Percentiles rank a stretch among this genome's conserved stretches.
Evolutionary conservation across 2,888 invertebrate species (phyloP).

Genomic region (Orthosia cruda): DNA sequence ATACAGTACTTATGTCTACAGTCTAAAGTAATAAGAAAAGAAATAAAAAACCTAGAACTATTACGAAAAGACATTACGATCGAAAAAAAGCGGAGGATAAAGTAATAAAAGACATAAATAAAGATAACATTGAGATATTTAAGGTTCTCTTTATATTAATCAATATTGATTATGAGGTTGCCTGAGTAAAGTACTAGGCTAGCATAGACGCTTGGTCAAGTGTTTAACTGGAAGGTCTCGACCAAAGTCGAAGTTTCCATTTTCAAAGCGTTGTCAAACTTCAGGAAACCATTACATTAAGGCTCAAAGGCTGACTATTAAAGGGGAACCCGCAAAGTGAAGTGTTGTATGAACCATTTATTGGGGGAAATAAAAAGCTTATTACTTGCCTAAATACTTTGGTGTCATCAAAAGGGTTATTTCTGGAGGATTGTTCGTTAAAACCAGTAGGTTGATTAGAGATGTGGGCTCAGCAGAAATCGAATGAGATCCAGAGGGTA

Average conservation of each 20-base stretch:
- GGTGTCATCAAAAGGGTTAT: constrained; percentile 3
- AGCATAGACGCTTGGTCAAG: constrained; percentile 2
- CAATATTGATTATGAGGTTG: constrained; percentile 29
- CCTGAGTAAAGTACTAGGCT: constrained; percentile 7
- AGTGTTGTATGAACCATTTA: constrained; percentile 11
- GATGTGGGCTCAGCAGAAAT: neutral
- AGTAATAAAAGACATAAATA: constrained; percentile 48
- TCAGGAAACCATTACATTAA: constrained; percentile 17
- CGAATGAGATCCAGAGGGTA: neutral
- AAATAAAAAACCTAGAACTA: constrained; percentile 32
- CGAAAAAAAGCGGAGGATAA: constrained; percentile 36
- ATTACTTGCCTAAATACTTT: neutral
- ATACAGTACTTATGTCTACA: constrained; percentile 16
- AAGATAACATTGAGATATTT: constrained; percentile 32
- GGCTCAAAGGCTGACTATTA: constrained; percentile 29
- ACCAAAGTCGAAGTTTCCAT: constrained; percentile 43
- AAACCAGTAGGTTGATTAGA: neutral
- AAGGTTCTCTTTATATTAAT: constrained; percentile 19
- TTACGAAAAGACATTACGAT: constrained; percentile 35
- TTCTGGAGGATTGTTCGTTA: too few relatives aligned
- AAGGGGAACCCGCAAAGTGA: neutral
- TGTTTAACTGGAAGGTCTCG: constrained; percentile 5
- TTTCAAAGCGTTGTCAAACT: constrained; percentile 50
- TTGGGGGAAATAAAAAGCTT: constrained; percentile 10
- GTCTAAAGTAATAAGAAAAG: constrained; percentile 31